These are phyloP conservation scores for Macroramphosus scolopax DNA, from an alignment of 2,797 vertebrate species.

Conservation along the genomic window DNA sequence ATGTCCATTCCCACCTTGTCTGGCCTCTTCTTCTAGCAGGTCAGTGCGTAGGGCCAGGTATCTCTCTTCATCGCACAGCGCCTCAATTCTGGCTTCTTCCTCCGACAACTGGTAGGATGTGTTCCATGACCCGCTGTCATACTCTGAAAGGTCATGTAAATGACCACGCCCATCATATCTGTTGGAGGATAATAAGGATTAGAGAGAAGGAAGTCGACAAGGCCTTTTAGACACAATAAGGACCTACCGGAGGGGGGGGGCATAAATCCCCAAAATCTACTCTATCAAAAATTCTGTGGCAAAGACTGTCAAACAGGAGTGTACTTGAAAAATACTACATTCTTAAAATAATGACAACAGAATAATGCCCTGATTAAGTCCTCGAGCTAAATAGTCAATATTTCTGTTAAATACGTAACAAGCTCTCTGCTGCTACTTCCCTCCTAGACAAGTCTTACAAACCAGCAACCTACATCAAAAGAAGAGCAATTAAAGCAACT, in stretches of 20 bases:
- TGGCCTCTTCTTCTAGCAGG: constrained; percentile 97
- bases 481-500: constrained; percentile 69
- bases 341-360: constrained; percentile 47
- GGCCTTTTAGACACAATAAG: constrained; percentile 40
- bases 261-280: constrained; percentile 59
- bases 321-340: constrained; percentile 32
- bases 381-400: constrained; percentile 23
- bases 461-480: constrained; percentile 60
- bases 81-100: constrained; percentile 95
- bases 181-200: constrained; percentile 84
- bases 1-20: constrained; percentile 85
- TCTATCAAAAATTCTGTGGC: constrained; percentile 45
- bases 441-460: constrained; percentile 56
- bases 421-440: constrained; percentile 42
- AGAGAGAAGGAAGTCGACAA: constrained; percentile 62
- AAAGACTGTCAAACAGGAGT: constrained; percentile 37
- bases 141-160: constrained; percentile 99
- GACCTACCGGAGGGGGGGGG: constrained; percentile 67
- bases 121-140: constrained; percentile 98
- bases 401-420: constrained; percentile 47
- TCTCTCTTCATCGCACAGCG: constrained; percentile 97
- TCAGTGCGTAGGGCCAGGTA: constrained; percentile 99
- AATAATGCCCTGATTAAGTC: constrained; percentile 37
- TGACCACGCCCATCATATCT: constrained; percentile 99
- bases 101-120: constrained; percentile 94